Base-by-base conservation (phyloP, 1,140 invertebrate genomes). In the Patella vulgata region DNA sequence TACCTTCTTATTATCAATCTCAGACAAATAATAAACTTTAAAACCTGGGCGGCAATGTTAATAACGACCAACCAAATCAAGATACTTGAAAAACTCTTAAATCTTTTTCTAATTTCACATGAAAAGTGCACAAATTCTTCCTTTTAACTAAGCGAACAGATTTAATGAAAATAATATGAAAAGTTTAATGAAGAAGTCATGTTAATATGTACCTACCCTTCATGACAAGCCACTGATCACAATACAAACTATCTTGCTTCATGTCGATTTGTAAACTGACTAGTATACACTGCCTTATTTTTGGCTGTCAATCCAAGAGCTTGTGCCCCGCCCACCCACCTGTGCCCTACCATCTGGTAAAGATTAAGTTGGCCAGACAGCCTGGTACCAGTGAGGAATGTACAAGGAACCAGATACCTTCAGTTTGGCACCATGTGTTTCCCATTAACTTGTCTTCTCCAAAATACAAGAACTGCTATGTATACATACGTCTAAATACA, bases 311-410 rank as follows among this genome's bases (percentile, higher is more conserved):
- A n/a, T 46, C n/a, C 8, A n/a, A 25, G 8, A 47, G 55, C 52
- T 48, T 36, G 48, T 60, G 53, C 47, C 33, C 48, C 36, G 48
- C 50, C 44, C 53, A 27, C 40, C 57, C 31, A 43, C 58, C 62
- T 65, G 42, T 65, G 67, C 57, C 46, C 67, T 53, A 43, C 47
- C 67, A 69, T 69, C 59, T 69, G 67, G 67, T 54, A 69, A 56
- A 61, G 52, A 65, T 60, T 53, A 58, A 44, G 58, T 65, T 46
- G 61, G 48, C 57, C 62, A 69, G 67, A 69, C 67, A 65, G 53
- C 52, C 47, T 58, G 63, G 63, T 65, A 46, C 63, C 63, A 65
- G 56, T 28, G 23, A 39, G 56, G 63, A 59, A 65, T 65, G 50
- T 28, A 17, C 42, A 47, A 46, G 33, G 12, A 33, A 48, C 3